A percentile compares a stretch with the other conserved stretches of the same genome.
phyloP scores from a whole-genome alignment of 1,140 invertebrate genomes.

The Platyscapa corneri region DNA sequence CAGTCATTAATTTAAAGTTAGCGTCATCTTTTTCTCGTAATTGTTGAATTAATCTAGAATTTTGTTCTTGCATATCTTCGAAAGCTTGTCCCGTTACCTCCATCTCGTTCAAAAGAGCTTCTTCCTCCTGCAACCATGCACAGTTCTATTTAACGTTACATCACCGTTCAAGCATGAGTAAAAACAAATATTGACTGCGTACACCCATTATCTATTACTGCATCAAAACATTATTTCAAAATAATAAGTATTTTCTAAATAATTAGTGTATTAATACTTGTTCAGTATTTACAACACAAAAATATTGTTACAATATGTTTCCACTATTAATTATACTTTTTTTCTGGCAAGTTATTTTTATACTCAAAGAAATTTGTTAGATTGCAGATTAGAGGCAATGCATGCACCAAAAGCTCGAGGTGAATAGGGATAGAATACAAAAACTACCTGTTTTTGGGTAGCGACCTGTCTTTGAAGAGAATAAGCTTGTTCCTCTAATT shows the following conservation, averaged over 20 bases:
- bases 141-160: slow-evolving; percentile 73
- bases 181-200: slow-evolving; percentile 48
- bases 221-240: slow-evolving; percentile 49
- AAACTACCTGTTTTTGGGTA: slow-evolving; percentile 86
- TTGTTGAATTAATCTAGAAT: slow-evolving; percentile 96
- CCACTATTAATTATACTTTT: background rate
- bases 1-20: slow-evolving; percentile 99
- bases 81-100: slow-evolving; percentile 99
- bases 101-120: slow-evolving; percentile 98
- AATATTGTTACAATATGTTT: slow-evolving; percentile 17
- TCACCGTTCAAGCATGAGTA: slow-evolving; percentile 64
- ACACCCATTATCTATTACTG: slow-evolving; percentile 53
- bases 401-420: slow-evolving; percentile 52
- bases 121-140: slow-evolving; percentile 87
- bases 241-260: slow-evolving; percentile 21
- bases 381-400: slow-evolving; percentile 55
- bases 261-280: slow-evolving; percentile 42
- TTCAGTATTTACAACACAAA: slow-evolving; percentile 36
- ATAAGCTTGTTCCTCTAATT: slow-evolving; percentile 93
- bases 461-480: slow-evolving; percentile 88
- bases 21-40: slow-evolving; percentile 98
- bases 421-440: slow-evolving; percentile 25
- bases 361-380: slow-evolving; percentile 46
- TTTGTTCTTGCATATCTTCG: slow-evolving; percentile 99
- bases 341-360: slow-evolving; percentile 20